Percentiles rank a stretch among this genome's conserved stretches.
Conservation (phyloP, 2,113 vertebrate species). For the Cygnus buccinator region DNA sequence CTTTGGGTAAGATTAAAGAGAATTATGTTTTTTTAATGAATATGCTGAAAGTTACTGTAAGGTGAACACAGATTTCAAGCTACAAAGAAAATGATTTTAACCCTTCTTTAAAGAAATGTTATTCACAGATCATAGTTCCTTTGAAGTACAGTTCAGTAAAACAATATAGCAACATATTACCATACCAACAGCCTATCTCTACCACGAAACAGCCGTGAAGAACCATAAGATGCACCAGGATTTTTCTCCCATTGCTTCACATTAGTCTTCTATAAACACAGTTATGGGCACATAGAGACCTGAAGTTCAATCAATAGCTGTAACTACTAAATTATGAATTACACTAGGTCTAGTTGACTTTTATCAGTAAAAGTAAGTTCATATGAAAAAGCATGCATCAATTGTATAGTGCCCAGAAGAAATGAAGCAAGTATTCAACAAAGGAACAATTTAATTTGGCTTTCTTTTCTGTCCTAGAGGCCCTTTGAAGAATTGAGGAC, state of each 20-base stretch:
- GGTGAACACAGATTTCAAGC: not conserved
- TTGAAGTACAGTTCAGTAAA: conserved; percentile 26
- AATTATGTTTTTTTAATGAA: conserved; percentile 55
- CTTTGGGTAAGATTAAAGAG: not conserved
- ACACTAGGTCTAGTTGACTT: not conserved
- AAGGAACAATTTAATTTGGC: not conserved
- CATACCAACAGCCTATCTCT: not conserved
- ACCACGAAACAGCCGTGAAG: not conserved
- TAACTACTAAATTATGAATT: not conserved
- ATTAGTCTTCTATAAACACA: not conserved
- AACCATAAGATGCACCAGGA: not conserved
- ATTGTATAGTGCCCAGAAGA: not conserved
- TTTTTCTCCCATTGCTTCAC: not conserved
- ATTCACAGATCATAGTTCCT: not conserved
- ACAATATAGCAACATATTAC: not conserved
- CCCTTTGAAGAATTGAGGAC: not conserved
- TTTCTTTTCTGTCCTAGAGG: not conserved
- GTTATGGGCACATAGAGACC: not conserved
- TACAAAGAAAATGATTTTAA: conserved; percentile 10
- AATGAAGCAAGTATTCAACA: not conserved
- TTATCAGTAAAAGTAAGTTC: not conserved
- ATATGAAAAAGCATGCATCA: not conserved
- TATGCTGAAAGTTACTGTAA: conserved; percentile 20
- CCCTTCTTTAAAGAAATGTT: conserved; percentile 1
- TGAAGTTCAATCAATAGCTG: not conserved